Base-by-base conservation (phyloP, 2,888 invertebrate species). In the Lacanobia wlatinum region DNA sequence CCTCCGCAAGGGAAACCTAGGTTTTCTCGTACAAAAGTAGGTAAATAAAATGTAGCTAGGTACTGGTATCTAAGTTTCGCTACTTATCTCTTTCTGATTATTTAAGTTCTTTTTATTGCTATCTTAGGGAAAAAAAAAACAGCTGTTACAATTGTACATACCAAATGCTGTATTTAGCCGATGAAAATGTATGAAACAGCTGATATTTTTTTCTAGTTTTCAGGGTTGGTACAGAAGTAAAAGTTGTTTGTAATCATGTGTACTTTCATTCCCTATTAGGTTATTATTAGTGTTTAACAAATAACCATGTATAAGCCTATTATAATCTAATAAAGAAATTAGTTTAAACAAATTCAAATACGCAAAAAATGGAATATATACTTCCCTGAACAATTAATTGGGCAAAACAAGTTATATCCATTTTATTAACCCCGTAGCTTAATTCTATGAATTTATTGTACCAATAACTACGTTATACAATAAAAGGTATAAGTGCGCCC, bases 401-500 rank as follows among this genome's bases (percentile, higher is more conserved):
- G 12, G 8, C 12, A 63, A 55, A n/a, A 43, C 38, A 46, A 52
- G 55, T 56, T 52, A 50, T 52, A 56, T 56, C 40, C 21, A 38
- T 69, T 66, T 63, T 58, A 69, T 48, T 48, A 59, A 48, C 40
- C 23, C 21, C 48, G 18, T 64, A 60, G 56, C 10, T 64, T 67
- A 70, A 43, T 64, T 70, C 38, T 23, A 48, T 50, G 38, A 64
- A 69, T 78, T 67, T 71, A 78, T 73, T 28, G 60, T 64, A 38
- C 53, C 59, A 76, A 70, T 73, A 70, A 82, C 58, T 34, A 21
- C 18, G 58, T 48, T 34, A 46, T 58, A 23, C 63, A 61, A 23
- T 63, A 58, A 68, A 70, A 46, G 53, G 43, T 63, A 28, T 61
- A 23, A 58, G 28, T 68, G 55, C n/a, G 58, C 62, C 80, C 72